Evolutionary conservation across 2,797 vertebrate genomes (phyloP), one percentile per base, ranked within the genome.

Genomic region (Gastrophryne carolinensis): DNA sequence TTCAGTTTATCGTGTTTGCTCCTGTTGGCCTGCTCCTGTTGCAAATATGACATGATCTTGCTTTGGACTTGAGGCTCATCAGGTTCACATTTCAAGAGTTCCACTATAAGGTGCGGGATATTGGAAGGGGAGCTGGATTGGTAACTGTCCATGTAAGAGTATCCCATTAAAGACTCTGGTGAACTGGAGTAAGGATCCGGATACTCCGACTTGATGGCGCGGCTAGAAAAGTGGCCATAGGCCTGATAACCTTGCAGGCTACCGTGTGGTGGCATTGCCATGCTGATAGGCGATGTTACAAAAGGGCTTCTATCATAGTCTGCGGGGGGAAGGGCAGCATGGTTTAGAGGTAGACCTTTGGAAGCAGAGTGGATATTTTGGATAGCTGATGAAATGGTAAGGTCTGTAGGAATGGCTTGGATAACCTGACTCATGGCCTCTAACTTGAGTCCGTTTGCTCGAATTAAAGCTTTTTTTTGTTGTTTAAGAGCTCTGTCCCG

Each of bases 401-500:
- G 93, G 89, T 98, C 97, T 0, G 97, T 95, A 2, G 97, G 97
- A 87, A 98, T 95, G 0, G 94, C 94, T 83, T 99, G 97, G 89
- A 98, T 98, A 89, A 94, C 96, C 88, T 98, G 97, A 81, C 91
- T 95, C 97, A 99, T 96, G 87, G 96, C 96, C 87, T 98, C 97
- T 27, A 99, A 91, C 87, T 98, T 98, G 60, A 99, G 94, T 88
- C 98, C 98, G 3, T 98, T 99, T 27, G 98, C 98, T 82, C 98
- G 92, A 84, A 99, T 99, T 80, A 99, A 92, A 1, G 98, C 98
- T 85, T 98, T 99, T 82, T 98, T 99, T 84, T 99, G 98, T 81
- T 99, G 98, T 86, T 99, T 99, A 66, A 99, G 73, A 39, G 97
- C 98, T 62, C 98, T 90, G 89, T 99, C 97, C 72, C 98, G 92